Conservation (phyloP, 1,140 invertebrate genomes). For the Tribolium madens region DNA sequence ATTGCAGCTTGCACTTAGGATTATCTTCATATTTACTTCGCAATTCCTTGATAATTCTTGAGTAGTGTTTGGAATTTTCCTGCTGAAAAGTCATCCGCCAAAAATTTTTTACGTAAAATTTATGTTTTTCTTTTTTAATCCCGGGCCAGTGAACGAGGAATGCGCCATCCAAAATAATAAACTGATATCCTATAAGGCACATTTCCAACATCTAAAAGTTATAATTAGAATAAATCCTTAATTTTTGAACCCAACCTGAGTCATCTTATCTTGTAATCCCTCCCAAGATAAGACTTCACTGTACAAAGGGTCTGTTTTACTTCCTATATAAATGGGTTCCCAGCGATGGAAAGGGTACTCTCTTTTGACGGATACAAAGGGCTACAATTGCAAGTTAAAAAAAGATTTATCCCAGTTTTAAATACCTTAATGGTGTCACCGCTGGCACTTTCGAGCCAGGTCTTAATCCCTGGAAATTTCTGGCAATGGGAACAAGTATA, state of each 20-base stretch:
- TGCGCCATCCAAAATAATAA: conserved; percentile 82
- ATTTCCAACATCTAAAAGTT: conserved; percentile 81
- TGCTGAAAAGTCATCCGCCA: conserved; percentile 70
- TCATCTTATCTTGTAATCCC: conserved; percentile 88
- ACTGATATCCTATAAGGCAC: conserved; percentile 80
- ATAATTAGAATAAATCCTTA: not conserved
- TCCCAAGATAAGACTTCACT: conserved; percentile 86
- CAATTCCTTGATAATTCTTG: conserved; percentile 71
- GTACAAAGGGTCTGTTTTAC: conserved; percentile 82
- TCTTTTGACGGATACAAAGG: conserved; percentile 75
- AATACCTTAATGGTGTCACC: conserved; percentile 55
- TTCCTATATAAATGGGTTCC: conserved; percentile 88
- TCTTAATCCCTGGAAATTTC: conserved; percentile 79
- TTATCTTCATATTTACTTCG: conserved; percentile 72
- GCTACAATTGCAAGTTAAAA: conserved; percentile 64
- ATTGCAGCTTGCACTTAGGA: conserved; percentile 70
- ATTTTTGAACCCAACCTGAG: conserved; percentile 74
- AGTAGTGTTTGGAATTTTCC: conserved; percentile 74
- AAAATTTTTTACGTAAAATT: conserved; percentile 53
- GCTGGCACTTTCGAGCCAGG: conserved; percentile 73
- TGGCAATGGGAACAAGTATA: conserved; percentile 81
- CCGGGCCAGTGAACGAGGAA: conserved; percentile 84
- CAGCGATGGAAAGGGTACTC: conserved; percentile 82
- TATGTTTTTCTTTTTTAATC: conserved; percentile 69
- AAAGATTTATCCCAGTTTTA: not conserved